These are phyloP conservation scores for Malacoraja senta DNA, from an alignment of 2,797 vertebrate species.

Conservation along the genomic window DNA sequence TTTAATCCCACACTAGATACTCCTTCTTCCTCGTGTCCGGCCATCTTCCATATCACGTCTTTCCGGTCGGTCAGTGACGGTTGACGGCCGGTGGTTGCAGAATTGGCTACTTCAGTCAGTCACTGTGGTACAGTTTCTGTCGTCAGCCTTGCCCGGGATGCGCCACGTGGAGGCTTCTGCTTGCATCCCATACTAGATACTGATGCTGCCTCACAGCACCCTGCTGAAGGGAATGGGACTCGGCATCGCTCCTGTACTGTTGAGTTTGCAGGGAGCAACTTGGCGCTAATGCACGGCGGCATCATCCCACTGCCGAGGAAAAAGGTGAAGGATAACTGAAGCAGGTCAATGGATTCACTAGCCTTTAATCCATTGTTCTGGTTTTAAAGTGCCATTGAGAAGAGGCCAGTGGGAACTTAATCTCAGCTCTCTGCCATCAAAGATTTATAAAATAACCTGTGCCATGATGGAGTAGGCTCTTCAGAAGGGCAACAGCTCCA, in stretches of 20 bases:
- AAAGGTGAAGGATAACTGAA: background rate
- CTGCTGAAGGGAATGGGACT: background rate
- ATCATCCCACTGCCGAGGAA: background rate
- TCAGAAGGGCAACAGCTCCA: background rate
- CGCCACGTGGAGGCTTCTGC: no score
- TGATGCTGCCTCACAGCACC: background rate
- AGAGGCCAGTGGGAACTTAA: background rate
- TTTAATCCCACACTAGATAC: background rate
- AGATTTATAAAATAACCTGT: background rate
- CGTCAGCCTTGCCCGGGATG: no score
- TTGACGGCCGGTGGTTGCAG: no score
- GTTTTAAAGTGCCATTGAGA: conserved; percentile 22
- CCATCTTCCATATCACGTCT: no score
- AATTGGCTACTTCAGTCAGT: no score
- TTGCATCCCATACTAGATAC: background rate
- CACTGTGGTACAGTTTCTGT: no score
- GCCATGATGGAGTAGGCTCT: background rate
- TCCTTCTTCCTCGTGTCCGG: no score
- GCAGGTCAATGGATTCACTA: background rate
- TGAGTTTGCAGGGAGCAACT: background rate
- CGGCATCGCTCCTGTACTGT: background rate
- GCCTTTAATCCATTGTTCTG: background rate
- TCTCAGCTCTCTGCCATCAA: background rate
- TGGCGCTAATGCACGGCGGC: background rate
- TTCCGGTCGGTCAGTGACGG: no score